phyloP scores from a whole-genome alignment of 37 sponge, comb jelly and placozoan genomes.

The Crambe crambe region DNA sequence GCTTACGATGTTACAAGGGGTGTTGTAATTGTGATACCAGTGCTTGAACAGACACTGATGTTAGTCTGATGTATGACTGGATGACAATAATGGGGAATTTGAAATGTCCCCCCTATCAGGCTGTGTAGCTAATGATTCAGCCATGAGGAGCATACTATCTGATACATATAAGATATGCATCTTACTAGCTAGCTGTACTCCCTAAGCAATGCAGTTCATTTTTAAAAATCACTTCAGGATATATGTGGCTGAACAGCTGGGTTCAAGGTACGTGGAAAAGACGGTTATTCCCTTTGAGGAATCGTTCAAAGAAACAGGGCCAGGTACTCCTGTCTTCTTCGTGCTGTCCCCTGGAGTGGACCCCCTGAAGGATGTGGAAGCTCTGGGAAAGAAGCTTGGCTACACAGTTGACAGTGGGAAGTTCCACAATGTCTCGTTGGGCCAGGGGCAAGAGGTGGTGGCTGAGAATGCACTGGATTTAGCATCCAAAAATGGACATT shows the following conservation, averaged over 20 bases:
- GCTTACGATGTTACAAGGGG: too few species aligned
- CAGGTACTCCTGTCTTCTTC: conserved; percentile 98
- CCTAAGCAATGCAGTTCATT: too few species aligned
- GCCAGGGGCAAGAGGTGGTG: conserved; percentile 98
- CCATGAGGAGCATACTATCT: too few species aligned
- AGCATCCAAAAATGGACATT: conserved; percentile 93
- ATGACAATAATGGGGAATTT: too few species aligned
- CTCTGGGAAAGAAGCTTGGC: conserved; percentile 93
- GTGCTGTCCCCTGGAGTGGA: conserved; percentile 98
- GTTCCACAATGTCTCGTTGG: conserved; percentile 96
- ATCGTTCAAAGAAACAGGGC: conserved; percentile 94
- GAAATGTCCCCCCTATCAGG: too few species aligned
- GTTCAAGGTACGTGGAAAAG: conserved; percentile 90
- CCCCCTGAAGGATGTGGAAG: conserved; percentile 97
- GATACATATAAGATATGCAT: too few species aligned
- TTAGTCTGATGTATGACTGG: too few species aligned
- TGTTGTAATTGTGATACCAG: too few species aligned
- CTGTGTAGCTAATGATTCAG: too few species aligned
- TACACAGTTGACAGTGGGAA: conserved; percentile 82
- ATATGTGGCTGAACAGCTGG: conserved; percentile 97
- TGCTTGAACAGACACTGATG: too few species aligned
- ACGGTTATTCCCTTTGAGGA: conserved; percentile 83
- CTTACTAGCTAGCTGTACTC: too few species aligned
- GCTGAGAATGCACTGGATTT: conserved; percentile 95
- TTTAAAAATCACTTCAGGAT: too few species aligned